Percentiles rank a stretch among this genome's conserved stretches.
Conservation (phyloP, 2,113 vertebrate genomes). For the Microcebus murinus region DNA sequence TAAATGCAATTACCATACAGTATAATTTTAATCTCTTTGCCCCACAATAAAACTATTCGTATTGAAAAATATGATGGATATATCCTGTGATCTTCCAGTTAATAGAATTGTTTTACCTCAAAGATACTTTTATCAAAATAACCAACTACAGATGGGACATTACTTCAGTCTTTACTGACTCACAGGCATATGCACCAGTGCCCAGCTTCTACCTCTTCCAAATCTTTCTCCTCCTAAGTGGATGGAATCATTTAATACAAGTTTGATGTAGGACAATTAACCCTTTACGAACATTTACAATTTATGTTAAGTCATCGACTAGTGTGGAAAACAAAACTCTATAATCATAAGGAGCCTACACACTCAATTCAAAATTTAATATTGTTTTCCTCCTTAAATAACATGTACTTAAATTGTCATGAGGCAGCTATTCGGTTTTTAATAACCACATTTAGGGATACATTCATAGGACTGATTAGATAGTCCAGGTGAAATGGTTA, state of each 20-base stretch:
- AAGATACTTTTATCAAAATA: conserved; percentile 52
- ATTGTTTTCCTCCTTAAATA: conserved; percentile 76
- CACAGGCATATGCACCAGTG: conserved; percentile 57
- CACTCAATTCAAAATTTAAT: conserved; percentile 71
- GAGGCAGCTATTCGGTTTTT: conserved; percentile 83
- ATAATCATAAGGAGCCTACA: conserved; percentile 59
- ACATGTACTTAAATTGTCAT: conserved; percentile 78
- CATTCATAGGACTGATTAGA: conserved; percentile 86
- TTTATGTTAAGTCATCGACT: conserved; percentile 61
- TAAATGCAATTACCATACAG: conserved; percentile 50
- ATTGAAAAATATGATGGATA: conserved; percentile 59
- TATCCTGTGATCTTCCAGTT: conserved; percentile 68
- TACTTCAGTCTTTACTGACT: conserved; percentile 60
- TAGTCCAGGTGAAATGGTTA: conserved; percentile 85
- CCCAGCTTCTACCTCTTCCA: conserved; percentile 55
- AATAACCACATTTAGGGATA: conserved; percentile 85
- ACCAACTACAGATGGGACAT: conserved; percentile 57
- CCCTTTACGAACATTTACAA: conserved; percentile 75
- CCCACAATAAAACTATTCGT: conserved; percentile 59
- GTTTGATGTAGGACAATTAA: conserved; percentile 68
- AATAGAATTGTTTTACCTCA: conserved; percentile 56
- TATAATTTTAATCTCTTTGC: conserved; percentile 64
- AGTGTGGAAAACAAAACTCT: conserved; percentile 53
- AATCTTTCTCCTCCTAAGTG: conserved; percentile 34
- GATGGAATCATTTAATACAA: conserved; percentile 66